These are phyloP conservation scores for Unio pictorum DNA, from an alignment of 2,888 invertebrate genomes.

Conservation along the genomic window DNA sequence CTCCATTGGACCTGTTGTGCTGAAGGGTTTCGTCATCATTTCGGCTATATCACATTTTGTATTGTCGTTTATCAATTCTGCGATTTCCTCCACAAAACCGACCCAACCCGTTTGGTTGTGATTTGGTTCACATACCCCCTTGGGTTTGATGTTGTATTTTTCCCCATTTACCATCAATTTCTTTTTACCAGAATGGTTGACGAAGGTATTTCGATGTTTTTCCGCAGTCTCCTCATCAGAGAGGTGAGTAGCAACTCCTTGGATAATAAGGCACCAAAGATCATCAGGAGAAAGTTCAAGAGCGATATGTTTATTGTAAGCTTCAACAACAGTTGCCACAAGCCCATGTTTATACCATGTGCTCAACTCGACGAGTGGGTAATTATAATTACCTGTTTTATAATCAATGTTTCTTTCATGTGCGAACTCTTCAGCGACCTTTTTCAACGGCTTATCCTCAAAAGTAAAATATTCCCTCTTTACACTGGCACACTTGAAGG, in stretches of 20 bases:
- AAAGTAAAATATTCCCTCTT: too few species aligned
- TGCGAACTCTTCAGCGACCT: too few species aligned
- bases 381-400: too few species aligned
- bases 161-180: background rate
- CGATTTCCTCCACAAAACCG: background rate
- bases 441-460: too few species aligned
- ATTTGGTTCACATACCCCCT: too few species aligned
- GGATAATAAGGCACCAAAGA: background rate
- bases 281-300: background rate
- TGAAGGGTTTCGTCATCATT: background rate
- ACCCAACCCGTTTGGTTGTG: background rate
- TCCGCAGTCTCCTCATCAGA: background rate
- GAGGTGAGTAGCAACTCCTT: background rate
- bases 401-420: too few species aligned
- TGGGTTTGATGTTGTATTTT: too few species aligned
- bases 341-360: background rate
- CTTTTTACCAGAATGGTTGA: background rate
- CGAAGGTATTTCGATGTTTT: background rate
- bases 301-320: background rate
- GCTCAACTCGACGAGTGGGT: too few species aligned
- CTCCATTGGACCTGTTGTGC: background rate
- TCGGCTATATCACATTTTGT: background rate
- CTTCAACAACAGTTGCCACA: conserved; percentile 1
- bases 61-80: background rate
- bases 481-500: too few species aligned